These are phyloP conservation scores for Nothocercus julius DNA, from an alignment of 2,113 vertebrate genomes.

Conservation along the genomic window DNA sequence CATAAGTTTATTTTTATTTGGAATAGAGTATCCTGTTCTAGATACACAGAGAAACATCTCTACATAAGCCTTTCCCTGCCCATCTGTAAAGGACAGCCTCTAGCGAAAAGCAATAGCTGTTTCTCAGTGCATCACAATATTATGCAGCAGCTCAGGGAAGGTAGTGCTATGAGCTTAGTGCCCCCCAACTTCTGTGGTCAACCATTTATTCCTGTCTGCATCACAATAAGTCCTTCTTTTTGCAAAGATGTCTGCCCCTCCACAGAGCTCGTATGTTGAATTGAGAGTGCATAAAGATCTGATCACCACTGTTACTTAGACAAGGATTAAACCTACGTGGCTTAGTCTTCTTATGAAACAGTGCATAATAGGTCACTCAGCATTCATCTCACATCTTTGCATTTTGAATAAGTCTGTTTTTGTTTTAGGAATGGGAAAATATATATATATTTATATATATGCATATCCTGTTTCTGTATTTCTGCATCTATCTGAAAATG, in stretches of 20 bases:
- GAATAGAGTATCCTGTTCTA: neutral
- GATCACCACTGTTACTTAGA: neutral
- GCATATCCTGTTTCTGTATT: fast-evolving
- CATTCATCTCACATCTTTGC: neutral
- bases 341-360: neutral
- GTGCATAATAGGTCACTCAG: neutral
- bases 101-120: neutral
- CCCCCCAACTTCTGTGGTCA: neutral
- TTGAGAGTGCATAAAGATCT: neutral
- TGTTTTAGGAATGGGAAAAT: neutral
- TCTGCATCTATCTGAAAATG: neutral
- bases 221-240: neutral
- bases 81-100: neutral
- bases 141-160: neutral
- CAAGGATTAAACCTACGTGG: neutral
- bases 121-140: neutral
- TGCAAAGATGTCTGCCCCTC: neutral
- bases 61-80: neutral
- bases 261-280: neutral
- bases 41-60: neutral
- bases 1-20: neutral
- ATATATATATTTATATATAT: neutral
- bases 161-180: neutral
- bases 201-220: neutral
- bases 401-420: neutral